These are phyloP conservation scores for Canis aureus DNA, from an alignment of 2,113 vertebrate species.

Conservation along the genomic window DNA sequence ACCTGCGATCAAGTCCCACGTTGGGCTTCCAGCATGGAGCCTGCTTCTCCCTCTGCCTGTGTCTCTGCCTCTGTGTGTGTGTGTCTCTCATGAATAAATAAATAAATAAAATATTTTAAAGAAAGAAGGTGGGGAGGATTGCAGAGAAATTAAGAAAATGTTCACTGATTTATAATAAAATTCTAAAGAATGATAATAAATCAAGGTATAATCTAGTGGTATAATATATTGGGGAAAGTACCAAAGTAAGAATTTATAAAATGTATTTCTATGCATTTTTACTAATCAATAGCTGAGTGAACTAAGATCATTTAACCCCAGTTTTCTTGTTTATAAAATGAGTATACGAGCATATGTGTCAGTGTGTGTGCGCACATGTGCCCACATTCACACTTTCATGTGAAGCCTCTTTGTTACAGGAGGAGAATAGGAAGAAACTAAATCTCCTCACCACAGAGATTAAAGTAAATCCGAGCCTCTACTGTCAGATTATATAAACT, in stretches of 20 bases:
- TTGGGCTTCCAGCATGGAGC: too few relatives aligned
- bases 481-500: slow-evolving; percentile 2
- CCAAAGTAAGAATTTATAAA: not conserved
- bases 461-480: slow-evolving; percentile 21
- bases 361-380: not conserved
- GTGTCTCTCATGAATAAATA: too few relatives aligned
- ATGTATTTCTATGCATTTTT: slow-evolving; percentile 48
- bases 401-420: slow-evolving; percentile 13
- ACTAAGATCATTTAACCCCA: not conserved
- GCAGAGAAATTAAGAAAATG: not conserved
- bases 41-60: too few relatives aligned
- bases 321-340: not conserved
- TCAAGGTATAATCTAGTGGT: not conserved
- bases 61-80: too few relatives aligned
- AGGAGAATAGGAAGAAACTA: not conserved
- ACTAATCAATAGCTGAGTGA: not conserved
- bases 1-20: too few relatives aligned
- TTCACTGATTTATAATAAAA: slow-evolving; percentile 11
- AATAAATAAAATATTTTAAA: too few relatives aligned
- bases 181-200: slow-evolving; percentile 5
- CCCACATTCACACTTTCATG: not conserved
- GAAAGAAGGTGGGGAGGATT: not conserved
- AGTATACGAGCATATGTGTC: not conserved
- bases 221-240: not conserved
- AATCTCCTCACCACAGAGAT: slow-evolving; percentile 7